Evolutionary conservation across 2,888 invertebrate genomes (phyloP).

Genomic region (Orthosia gracilis): DNA sequence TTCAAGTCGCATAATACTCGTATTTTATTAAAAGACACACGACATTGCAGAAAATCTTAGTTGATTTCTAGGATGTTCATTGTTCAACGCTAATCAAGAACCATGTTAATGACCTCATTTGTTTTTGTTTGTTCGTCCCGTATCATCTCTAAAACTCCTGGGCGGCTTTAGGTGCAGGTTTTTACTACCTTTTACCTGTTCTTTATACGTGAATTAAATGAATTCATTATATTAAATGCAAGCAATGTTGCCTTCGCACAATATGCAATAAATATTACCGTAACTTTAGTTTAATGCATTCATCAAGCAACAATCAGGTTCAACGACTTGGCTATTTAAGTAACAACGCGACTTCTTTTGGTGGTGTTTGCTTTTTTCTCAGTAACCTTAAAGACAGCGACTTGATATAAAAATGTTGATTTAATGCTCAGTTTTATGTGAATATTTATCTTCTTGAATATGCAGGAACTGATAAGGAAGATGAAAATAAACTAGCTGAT

Average conservation of each 20-base stretch:
- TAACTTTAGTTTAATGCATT: slow-evolving; percentile 58
- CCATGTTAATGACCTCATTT: slow-evolving; percentile 15
- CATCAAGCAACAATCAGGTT: slow-evolving; percentile 77
- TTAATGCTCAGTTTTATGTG: slow-evolving; percentile 30
- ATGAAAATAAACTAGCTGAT: slow-evolving; percentile 22
- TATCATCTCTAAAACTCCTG: not conserved
- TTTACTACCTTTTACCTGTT: not conserved
- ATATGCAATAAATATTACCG: slow-evolving; percentile 49
- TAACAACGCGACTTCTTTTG: slow-evolving; percentile 73
- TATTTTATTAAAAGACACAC: slow-evolving; percentile 2
- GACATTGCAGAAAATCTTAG: not conserved
- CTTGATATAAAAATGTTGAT: slow-evolving; percentile 46
- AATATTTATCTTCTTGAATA: slow-evolving; percentile 17
- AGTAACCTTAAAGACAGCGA: slow-evolving; percentile 72
- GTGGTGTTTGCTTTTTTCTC: slow-evolving; percentile 74
- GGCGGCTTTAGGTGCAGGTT: not conserved
- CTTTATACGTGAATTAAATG: slow-evolving; percentile 20
- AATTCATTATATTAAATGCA: slow-evolving; percentile 32
- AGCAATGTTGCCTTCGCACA: slow-evolving; percentile 9
- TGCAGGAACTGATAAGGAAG: slow-evolving; percentile 31
- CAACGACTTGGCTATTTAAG: slow-evolving; percentile 83
- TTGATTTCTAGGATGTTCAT: slow-evolving; percentile 21
- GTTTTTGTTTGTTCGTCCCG: slow-evolving; percentile 2
- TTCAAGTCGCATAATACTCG: not conserved
- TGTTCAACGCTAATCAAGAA: slow-evolving; percentile 7